Base-by-base conservation (phyloP, 2,888 invertebrate genomes). In the Formica aserva region DNA sequence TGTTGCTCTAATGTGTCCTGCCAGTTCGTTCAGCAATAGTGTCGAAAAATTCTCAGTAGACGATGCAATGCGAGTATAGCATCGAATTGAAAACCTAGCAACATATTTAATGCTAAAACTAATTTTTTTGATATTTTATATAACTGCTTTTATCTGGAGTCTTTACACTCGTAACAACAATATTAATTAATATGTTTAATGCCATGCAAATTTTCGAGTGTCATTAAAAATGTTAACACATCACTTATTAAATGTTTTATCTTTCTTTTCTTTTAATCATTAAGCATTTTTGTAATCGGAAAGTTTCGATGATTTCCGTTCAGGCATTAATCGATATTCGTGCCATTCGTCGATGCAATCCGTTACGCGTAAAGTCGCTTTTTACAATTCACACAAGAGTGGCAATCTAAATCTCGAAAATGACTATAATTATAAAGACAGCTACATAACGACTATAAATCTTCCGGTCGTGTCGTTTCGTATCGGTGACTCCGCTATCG, bases 1-100 rank as follows among this genome's bases (percentile, higher is more conserved):
- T 22, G 77, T 60, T 62, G 66, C 80, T 76, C 84, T 88, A 87
- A 86, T 82, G 88, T 84, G 83, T 86, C 85, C 82, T 74, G 67
- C 75, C 77, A 29, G 29, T 62, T 83, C 75, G 62, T 85, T 82
- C 81, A 82, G 75, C 67, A 84, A 84, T 83, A 86, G 85, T 85
- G 84, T 78, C 76, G 71, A 9, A 55, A 55, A 32, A 69, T 57
- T 77, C 2, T 55, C 38, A 18, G 18, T 26, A 41, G 5, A 67
- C 22, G 2, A 45, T 45, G 11, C 13, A 35, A 15, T 52, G 8
- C 48, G 3, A 48, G 5, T 26, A 26, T 22, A 72, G 0, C 15
- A 41, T 29, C 22, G 13, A 74, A 41, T 60, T 5, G 9, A 29
- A 29, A 41, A 38, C 18, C 32, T 22, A 71, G 2, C 2, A 48